These are phyloP conservation scores for Oryzias javanicus DNA, from an alignment of 2,113 vertebrate genomes.

Conservation along the genomic window DNA sequence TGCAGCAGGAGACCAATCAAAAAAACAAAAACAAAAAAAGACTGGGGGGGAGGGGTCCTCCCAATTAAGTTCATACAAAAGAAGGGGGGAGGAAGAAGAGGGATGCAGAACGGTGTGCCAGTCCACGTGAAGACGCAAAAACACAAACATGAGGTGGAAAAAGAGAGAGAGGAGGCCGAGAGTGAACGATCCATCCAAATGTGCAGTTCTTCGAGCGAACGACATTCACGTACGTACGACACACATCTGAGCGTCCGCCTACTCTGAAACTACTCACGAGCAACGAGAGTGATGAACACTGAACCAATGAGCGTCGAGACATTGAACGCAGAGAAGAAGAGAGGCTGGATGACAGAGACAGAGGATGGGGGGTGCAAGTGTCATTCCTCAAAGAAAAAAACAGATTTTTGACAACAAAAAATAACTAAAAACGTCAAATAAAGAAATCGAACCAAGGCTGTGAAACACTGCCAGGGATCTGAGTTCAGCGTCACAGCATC, in stretches of 20 bases:
- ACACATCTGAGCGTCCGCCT: conserved; percentile 51
- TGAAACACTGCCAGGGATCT: conserved; percentile 69
- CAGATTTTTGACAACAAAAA: conserved; percentile 3
- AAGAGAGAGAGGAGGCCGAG: conserved; percentile 40
- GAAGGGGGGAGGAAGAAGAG: conserved; percentile 49
- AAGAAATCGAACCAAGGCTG: conserved; percentile 40
- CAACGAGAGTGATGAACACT: no score
- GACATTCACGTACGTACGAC: conserved; percentile 39
- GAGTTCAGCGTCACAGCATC: conserved; percentile 65
- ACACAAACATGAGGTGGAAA: conserved; percentile 64
- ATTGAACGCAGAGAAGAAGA: conserved; percentile 33
- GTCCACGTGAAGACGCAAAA: conserved; percentile 70
- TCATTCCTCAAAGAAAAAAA: conserved; percentile 66
- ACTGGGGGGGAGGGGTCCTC: conserved; percentile 60
- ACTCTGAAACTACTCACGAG: conserved; percentile 53
- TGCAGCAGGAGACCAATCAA: conserved; percentile 78
- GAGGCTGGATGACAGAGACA: conserved; percentile 51
- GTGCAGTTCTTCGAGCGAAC: conserved; percentile 57
- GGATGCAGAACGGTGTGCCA: conserved; percentile 72
- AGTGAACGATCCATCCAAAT: conserved; percentile 68
- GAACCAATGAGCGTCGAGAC: conserved; percentile 46
- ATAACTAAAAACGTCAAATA: not conserved
- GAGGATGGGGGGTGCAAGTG: conserved; percentile 69
- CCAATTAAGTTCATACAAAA: conserved; percentile 71
- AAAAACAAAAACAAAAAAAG: conserved; percentile 45